A percentile compares a stretch with the other conserved stretches of the same genome.
Evolutionary conservation across 2,888 invertebrate species (phyloP).

Genomic region (Leucozona laternaria): DNA sequence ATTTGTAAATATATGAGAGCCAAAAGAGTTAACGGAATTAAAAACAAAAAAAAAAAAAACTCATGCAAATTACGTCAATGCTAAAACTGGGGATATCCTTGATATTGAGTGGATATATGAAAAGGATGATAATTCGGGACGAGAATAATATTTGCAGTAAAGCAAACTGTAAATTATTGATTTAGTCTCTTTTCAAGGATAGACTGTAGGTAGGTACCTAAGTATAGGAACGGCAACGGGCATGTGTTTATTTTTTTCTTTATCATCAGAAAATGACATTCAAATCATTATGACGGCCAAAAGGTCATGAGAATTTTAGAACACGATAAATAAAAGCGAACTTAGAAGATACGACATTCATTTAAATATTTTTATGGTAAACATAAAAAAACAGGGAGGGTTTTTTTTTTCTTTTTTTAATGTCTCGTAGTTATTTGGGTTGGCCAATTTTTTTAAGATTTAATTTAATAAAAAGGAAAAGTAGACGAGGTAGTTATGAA

Average conservation of each 20-base stretch:
- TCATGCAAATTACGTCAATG: conserved; percentile 7
- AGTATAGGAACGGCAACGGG: background rate
- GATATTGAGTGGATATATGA: background rate
- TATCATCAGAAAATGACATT: conserved; percentile 5
- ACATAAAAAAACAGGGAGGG: background rate
- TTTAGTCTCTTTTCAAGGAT: conserved; percentile 3
- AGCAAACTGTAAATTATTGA: conserved; percentile 7
- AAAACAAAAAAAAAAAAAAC: background rate
- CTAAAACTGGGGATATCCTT: conserved; percentile 1
- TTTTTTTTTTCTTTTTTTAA: too few relatives aligned
- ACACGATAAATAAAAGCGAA: background rate
- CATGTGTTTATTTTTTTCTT: background rate
- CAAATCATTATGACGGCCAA: conserved; percentile 4
- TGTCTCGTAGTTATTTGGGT: too few relatives aligned
- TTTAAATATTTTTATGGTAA: background rate
- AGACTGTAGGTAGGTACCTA: background rate
- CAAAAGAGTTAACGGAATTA: background rate
- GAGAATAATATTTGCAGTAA: conserved; percentile 2
- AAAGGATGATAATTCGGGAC: background rate
- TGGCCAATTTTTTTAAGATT: too few relatives aligned
- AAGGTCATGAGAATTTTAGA: conserved; percentile 4
- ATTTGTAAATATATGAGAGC: background rate
- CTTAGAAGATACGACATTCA: background rate
- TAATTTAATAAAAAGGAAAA: too few relatives aligned
- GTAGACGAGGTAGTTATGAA: too few relatives aligned